These are phyloP conservation scores for Pantherophis guttatus DNA, from an alignment of 2,113 vertebrate genomes.

Conservation along the genomic window DNA sequence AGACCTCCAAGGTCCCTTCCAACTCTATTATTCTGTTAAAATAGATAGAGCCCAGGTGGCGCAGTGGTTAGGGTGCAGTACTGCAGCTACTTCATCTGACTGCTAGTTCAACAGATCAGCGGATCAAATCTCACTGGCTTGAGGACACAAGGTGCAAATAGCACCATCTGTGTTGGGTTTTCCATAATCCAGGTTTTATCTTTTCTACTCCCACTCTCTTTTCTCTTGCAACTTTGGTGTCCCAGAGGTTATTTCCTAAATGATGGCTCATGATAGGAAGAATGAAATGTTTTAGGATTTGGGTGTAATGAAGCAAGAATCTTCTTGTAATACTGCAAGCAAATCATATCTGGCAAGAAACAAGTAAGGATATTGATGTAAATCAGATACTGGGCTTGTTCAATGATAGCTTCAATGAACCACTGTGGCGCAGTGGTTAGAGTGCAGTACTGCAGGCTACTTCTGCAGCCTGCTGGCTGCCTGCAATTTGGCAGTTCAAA, in stretches of 20 bases:
- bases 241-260: background rate
- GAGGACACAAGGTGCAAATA: background rate
- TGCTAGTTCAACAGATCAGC: no score
- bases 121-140: background rate
- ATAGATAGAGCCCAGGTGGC: background rate
- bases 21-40: background rate
- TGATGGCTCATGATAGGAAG: background rate
- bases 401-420: background rate
- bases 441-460: no score
- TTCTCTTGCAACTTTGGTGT: background rate
- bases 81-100: no score
- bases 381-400: background rate
- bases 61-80: no score
- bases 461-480: no score
- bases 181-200: background rate
- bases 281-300: constrained; percentile 3
- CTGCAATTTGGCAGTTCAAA: no score
- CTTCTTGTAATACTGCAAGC: constrained; percentile 3
- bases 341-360: constrained; percentile 2
- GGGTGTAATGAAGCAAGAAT: constrained; percentile 14
- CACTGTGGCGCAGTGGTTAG: no score
- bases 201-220: background rate
- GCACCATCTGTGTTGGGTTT: background rate
- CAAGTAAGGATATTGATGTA: constrained; percentile 1
- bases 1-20: background rate